These are phyloP conservation scores for Chascanopsetta lugubris DNA, from an alignment of 2,113 vertebrate genomes.

Conservation along the genomic window DNA sequence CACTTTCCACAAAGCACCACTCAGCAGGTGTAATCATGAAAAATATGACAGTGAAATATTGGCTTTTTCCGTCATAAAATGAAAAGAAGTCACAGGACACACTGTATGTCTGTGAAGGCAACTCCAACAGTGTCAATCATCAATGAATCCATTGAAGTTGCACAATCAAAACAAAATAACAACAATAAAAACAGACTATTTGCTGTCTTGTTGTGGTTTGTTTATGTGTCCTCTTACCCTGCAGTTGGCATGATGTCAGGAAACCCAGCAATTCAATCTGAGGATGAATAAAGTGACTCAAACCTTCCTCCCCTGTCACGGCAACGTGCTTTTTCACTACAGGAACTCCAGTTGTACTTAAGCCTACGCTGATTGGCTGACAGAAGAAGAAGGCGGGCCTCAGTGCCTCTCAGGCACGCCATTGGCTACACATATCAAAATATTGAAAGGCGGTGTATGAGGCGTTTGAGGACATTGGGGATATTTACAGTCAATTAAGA, in stretches of 20 bases:
- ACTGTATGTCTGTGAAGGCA: no score
- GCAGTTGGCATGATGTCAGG: conserved; percentile 74
- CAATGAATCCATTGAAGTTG: not conserved
- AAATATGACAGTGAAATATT: not conserved
- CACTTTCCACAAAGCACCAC: no score
- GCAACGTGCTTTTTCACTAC: conserved; percentile 69
- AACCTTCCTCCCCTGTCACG: conserved; percentile 38
- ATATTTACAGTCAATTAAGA: no score
- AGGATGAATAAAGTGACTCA: conserved; percentile 35
- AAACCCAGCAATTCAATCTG: conserved; percentile 16
- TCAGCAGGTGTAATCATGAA: no score
- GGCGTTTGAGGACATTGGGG: conserved; percentile 31
- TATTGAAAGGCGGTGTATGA: conserved; percentile 8
- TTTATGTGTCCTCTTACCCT: conserved; percentile 78
- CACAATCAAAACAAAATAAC: not conserved
- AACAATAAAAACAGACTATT: no score
- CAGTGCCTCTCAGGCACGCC: not conserved
- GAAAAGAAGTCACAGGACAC: not conserved
- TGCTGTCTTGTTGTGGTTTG: no score
- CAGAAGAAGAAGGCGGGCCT: conserved; percentile 46
- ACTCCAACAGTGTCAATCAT: not conserved
- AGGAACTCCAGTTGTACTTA: conserved; percentile 45
- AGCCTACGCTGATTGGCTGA: conserved; percentile 49
- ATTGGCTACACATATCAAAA: conserved; percentile 58
- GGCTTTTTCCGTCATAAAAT: not conserved